Base-by-base conservation (phyloP, 2,888 invertebrate genomes). In the Thereva nobilitata region DNA sequence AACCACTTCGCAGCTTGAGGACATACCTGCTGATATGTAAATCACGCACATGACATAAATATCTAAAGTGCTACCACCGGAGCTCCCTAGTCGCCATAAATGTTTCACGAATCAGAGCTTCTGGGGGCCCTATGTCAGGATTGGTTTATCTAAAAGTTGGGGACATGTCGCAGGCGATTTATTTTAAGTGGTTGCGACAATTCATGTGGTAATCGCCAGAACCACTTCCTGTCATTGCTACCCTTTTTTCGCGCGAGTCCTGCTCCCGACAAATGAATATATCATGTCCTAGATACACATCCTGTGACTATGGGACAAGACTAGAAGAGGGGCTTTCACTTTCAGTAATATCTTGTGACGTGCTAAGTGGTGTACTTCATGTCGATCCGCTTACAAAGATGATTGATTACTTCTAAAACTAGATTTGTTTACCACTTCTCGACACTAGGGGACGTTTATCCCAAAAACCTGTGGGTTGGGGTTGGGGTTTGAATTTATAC, bases 121-220 rank as follows among this genome's bases (percentile, higher is more conserved):
- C 38, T 47, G 42, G 12, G 57, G 38, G 10, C 38, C n/a, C 9
- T 45, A 38, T 59, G 59, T 47, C 59, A 59, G 38, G 23, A 59
- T 59, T 37, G 59, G 59, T 59, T 59, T 59, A 59, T 59, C 59
- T 37, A 47, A 49, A n/a, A 47, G 10, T 38, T 41, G 59, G 47
- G 38, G 59, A 10, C 45, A 45, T 59, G 59, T 59, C 47, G 37
- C 44, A 44, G 35, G 45, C 47, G 49, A 59, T 59, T 59, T 47
- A 59, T 59, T 47, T 59, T 49, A 23, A 23, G 23, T 45, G n/a
- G 47, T 59, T 40, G 37, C 10, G 38, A 59, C 35, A 59, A 59
- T 59, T 59, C 59, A 45, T 35, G 47, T 45, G 47, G 59, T 59
- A 59, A 59, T 59, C 59, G 59, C 59, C 45, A 49, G 59, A 59